Percentiles rank a stretch among this genome's conserved stretches.
phyloP scores from a whole-genome alignment of 2,888 invertebrate genomes.

The Pandemis corylana region DNA sequence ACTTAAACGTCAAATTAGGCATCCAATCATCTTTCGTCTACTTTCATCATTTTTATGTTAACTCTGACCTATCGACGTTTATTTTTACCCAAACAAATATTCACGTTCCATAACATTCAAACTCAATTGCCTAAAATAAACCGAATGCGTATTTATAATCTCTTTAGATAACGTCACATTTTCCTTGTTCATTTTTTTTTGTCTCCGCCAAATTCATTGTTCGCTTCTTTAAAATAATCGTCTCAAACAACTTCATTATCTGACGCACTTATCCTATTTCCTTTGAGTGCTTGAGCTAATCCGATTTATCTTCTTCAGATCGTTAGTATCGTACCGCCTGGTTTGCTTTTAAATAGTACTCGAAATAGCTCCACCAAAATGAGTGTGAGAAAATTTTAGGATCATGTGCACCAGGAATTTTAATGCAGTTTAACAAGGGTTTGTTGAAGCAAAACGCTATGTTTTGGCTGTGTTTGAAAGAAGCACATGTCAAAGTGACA shows the following conservation, averaged over 20 bases:
- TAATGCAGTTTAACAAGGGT: not conserved
- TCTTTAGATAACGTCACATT: not conserved
- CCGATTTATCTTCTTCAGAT: slow-evolving; percentile 16
- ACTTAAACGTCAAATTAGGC: no score
- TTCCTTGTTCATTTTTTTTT: slow-evolving; percentile 15
- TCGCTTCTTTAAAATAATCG: slow-evolving; percentile 9
- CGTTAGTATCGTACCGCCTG: not conserved
- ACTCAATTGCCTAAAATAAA: not conserved
- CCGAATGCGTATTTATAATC: slow-evolving; percentile 10
- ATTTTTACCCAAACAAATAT: not conserved
- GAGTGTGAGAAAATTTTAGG: slow-evolving; percentile 15
- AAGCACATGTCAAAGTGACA: no score
- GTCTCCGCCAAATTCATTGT: not conserved
- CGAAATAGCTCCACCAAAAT: slow-evolving; percentile 23
- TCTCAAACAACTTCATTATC: slow-evolving; percentile 29
- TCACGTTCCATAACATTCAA: not conserved
- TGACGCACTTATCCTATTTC: slow-evolving; percentile 32
- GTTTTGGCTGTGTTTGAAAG: no score
- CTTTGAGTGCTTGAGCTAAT: slow-evolving; percentile 32
- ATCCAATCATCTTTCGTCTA: no score
- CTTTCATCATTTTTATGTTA: not conserved
- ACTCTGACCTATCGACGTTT: not conserved
- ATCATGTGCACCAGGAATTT: not conserved
- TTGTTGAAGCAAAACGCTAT: no score
- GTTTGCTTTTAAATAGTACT: slow-evolving; percentile 15